Base-by-base conservation (phyloP, 2,797 vertebrate species). In the Toxotes lorentzi region DNA sequence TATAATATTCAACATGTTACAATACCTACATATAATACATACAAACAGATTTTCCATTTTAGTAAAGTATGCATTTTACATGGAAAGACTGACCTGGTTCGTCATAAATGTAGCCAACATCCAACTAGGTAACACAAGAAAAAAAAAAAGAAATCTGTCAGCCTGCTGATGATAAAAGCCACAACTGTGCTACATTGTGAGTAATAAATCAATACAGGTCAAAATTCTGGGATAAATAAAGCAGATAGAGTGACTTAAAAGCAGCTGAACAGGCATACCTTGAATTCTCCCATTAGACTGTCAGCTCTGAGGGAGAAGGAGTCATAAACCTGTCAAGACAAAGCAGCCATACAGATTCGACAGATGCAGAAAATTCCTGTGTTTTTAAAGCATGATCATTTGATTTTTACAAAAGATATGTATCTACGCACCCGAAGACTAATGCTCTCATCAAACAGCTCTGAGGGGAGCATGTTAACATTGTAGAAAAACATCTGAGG, bases 401-500 rank as follows among this genome's bases (percentile, higher is more conserved):
- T 45, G 5, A 48, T 34, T 48, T 67, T 51, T 19, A 14, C 38
- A 47, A n/a, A 40, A 21, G 10, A 27, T 53, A 69, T 4, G 19
- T 40, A 32, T 81, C 2, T 50, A 86, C 96, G 88, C 91, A 99
- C 97, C 96, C 96, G 95, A 62, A 99, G 93, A 71, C 90, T 94
- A 70, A 99, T 86, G 66, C 94, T 95, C 88, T 99, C 97, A 57
- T 99, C 98, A 80, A 99, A 96, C 76, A 99, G 83, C 62, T 98
- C 96, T 65, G 95, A 95, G 45, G 97, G 97, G 35, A 97, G 95
- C 94, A 96, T 97, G 87, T 96, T 97, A 5, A 99, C 89, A n/a
- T 99, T 99, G 95, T 97, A 99, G 96, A 97, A 99, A 92, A 99
- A 97, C 38, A 97, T 94, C 98, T 99, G 93, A 89, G 34, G 82